Evolutionary conservation across 2,888 invertebrate genomes (phyloP), one percentile per base, ranked within the genome.

Genomic region (Phengaris alcon): DNA sequence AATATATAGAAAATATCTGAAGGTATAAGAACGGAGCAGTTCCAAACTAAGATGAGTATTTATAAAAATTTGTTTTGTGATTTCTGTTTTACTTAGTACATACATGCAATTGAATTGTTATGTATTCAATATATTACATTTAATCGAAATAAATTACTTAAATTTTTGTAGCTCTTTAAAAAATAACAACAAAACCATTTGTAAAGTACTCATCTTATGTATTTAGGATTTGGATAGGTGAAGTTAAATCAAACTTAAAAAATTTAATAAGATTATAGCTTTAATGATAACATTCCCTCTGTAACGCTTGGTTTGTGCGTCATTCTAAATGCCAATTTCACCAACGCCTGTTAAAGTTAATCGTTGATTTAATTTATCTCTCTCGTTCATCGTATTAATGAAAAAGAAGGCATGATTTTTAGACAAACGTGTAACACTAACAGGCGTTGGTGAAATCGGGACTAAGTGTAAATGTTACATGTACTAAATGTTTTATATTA

Each of bases 281-380:
- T 86, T 86, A 85, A 85, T 82, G 79, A 80, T 81, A 78, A 88
- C 88, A 90, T 90, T 90, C 87, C 89, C 77, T 78, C 76, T 75
- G 73, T 78, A 78, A 77, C 70, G 80, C 78, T 78, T 78, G 75
- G 70, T 68, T 22, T 74, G 69, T 64, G 12, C 64, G 64, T 35
- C 35, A 64, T 64, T 64, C 3, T 35, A 35, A 6, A 6, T 8
- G 48, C 48, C 48, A 48, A 5, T 35, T 35, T 35, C 35, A 35
- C 35, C 35, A 35, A 35, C 35, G 35, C 4, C 35, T 35, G 35
- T 35, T 35, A 35, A 35, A 35, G 35, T 35, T 35, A 35, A 35
- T 4, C 35, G 35, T 35, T 2, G 35, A 35, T 35, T 35, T 1
- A 35, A 35, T 35, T 22, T 22, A 22, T 22, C 22, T 22, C 22